Conservation (phyloP, 2,113 vertebrate species). For the Corydoras maculifer region DNA sequence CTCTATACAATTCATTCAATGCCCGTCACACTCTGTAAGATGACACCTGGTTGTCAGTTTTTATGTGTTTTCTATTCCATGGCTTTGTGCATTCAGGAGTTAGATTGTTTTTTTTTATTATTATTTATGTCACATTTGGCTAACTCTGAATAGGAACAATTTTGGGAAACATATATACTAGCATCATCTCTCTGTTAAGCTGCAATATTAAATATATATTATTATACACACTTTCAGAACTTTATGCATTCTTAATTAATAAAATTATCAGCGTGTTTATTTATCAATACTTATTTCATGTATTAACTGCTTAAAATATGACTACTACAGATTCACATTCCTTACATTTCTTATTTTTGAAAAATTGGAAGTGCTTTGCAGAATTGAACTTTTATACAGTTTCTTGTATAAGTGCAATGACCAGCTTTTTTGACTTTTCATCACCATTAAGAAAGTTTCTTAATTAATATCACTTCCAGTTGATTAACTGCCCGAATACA, state of each 20-base stretch:
- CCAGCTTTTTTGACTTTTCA: no score
- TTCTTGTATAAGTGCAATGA: background rate
- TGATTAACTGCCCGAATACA: background rate
- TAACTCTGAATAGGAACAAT: conserved; percentile 6
- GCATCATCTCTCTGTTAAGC: no score
- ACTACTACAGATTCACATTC: no score
- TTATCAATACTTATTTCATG: no score
- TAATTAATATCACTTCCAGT: conserved; percentile 12
- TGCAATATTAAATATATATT: background rate
- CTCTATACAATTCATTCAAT: conserved; percentile 49
- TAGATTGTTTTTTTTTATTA: conserved; percentile 49
- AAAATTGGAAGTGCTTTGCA: background rate
- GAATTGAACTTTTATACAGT: background rate
- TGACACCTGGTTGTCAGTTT: conserved; percentile 60
- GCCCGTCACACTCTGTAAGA: conserved; percentile 40
- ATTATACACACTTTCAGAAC: background rate
- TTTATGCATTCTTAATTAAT: no score
- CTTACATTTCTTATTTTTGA: no score
- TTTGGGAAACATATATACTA: background rate
- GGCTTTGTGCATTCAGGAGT: conserved; percentile 50
- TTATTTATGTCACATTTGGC: conserved; percentile 29
- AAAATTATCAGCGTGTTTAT: no score
- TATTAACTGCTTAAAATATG: no score
- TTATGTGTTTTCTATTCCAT: conserved; percentile 57
- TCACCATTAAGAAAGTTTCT: conserved; percentile 12